These are phyloP conservation scores for Spondyliosoma cantharus DNA, from an alignment of 2,797 vertebrate genomes.

Conservation along the genomic window DNA sequence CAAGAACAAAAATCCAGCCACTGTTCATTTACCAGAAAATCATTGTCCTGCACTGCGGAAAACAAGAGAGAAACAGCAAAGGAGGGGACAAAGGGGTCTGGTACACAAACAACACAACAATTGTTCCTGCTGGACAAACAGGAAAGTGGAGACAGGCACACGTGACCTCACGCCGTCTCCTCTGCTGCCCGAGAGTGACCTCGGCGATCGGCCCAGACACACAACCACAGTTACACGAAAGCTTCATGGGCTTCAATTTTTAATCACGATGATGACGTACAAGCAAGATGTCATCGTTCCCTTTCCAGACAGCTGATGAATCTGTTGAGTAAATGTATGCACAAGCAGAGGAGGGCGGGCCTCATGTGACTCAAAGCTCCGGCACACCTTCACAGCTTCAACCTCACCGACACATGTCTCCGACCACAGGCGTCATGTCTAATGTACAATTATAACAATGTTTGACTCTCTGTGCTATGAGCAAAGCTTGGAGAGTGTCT, in stretches of 20 bases:
- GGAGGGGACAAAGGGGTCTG: constrained; percentile 58
- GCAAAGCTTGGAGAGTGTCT: constrained; percentile 48
- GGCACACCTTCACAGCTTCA: constrained; percentile 24
- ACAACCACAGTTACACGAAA: constrained; percentile 19
- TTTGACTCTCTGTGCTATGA: constrained; percentile 50
- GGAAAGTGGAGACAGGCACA: constrained; percentile 60
- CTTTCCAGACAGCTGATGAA: constrained; percentile 45
- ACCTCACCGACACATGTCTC: constrained; percentile 39
- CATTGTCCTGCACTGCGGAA: constrained; percentile 57
- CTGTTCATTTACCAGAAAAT: constrained; percentile 62
- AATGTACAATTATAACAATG: constrained; percentile 64
- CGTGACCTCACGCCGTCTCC: constrained; percentile 63
- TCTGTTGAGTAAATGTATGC: constrained; percentile 28
- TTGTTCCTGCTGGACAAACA: constrained; percentile 70
- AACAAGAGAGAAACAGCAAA: constrained; percentile 44
- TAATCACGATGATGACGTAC: constrained; percentile 46
- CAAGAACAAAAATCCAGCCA: constrained; percentile 37
- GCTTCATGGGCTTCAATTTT: constrained; percentile 51
- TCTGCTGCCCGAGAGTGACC: constrained; percentile 57
- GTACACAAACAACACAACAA: constrained; percentile 61
- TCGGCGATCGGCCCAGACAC: constrained; percentile 44
- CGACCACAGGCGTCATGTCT: constrained; percentile 44
- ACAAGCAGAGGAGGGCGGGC: constrained; percentile 32
- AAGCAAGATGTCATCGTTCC: constrained; percentile 31
- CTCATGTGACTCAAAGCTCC: constrained; percentile 33